A percentile compares a stretch with the other conserved stretches of the same genome.
Conservation (phyloP, 1,140 invertebrate species). For the Danaus plexippus region DNA sequence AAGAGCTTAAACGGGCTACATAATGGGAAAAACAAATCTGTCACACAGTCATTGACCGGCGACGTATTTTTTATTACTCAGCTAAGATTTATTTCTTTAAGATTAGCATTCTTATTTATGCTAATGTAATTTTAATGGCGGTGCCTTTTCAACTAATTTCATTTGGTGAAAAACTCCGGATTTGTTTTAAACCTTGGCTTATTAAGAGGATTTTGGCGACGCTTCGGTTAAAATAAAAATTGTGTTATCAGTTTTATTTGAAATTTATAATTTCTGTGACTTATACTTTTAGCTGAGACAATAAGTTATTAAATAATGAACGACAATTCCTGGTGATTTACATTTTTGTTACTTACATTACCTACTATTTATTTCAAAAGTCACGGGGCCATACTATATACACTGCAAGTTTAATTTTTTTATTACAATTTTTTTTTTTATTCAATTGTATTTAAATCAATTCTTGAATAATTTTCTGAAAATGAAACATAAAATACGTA, state of each 20-base stretch:
- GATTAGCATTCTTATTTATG: constrained; percentile 71
- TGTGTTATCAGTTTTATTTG: constrained; percentile 47
- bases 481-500: no score
- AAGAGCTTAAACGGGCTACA: constrained; percentile 2
- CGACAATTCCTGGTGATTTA: no score
- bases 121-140: constrained; percentile 71
- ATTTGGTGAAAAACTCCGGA: constrained; percentile 61
- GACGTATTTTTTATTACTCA: constrained; percentile 58
- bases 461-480: no score
- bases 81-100: constrained; percentile 65
- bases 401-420: no score
- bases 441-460: no score
- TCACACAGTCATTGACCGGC: constrained; percentile 48
- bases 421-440: no score
- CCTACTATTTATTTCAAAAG: no score
- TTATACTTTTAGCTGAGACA: no score
- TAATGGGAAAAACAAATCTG: constrained; percentile 26
- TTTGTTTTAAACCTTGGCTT: constrained; percentile 60
- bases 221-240: constrained; percentile 51
- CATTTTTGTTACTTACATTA: no score
- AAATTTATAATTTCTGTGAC: constrained; percentile 16
- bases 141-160: constrained; percentile 67
- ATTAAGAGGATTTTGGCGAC: constrained; percentile 57
- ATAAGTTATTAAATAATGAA: no score
- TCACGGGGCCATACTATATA: no score